These are phyloP conservation scores for Diorhabda carinulata DNA, from an alignment of 1,140 invertebrate genomes.

Conservation along the genomic window DNA sequence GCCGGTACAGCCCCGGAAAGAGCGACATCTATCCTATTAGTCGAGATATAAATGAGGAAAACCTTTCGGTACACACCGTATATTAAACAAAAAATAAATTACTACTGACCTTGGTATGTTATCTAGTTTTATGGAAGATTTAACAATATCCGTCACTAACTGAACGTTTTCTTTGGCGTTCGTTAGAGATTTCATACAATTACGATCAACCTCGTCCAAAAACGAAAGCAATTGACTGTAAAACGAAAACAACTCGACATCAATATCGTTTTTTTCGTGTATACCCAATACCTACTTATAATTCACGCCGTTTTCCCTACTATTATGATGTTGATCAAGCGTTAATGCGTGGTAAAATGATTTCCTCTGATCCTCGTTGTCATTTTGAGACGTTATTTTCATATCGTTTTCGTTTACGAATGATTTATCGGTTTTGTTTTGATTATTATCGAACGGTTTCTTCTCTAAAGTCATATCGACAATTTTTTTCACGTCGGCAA, in stretches of 20 bases:
- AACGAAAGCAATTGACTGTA: conserved; percentile 42
- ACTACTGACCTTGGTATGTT: conserved; percentile 39
- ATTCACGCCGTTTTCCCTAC: too few species aligned
- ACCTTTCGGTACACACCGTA: too few species aligned
- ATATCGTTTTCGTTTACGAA: too few species aligned
- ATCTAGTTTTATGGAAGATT: conserved; percentile 34
- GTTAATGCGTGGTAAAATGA: too few species aligned
- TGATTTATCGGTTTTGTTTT: too few species aligned
- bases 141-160: conserved; percentile 27
- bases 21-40: too few species aligned
- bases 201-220: conserved; percentile 43
- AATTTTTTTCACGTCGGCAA: conserved; percentile 14
- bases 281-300: too few species aligned
- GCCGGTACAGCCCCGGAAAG: too few species aligned
- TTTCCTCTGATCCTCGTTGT: too few species aligned
- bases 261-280: background rate
- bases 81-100: background rate
- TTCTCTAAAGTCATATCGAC: background rate
- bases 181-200: conserved; percentile 35
- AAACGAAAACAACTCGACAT: conserved; percentile 10
- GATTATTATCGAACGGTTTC: background rate
- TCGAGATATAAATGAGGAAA: too few species aligned
- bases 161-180: conserved; percentile 33
- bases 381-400: too few species aligned
- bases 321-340: too few species aligned